Evolutionary conservation across 2,888 invertebrate genomes (phyloP), one percentile per base, ranked within the genome.

Genomic region (Mycalesis mineus): DNA sequence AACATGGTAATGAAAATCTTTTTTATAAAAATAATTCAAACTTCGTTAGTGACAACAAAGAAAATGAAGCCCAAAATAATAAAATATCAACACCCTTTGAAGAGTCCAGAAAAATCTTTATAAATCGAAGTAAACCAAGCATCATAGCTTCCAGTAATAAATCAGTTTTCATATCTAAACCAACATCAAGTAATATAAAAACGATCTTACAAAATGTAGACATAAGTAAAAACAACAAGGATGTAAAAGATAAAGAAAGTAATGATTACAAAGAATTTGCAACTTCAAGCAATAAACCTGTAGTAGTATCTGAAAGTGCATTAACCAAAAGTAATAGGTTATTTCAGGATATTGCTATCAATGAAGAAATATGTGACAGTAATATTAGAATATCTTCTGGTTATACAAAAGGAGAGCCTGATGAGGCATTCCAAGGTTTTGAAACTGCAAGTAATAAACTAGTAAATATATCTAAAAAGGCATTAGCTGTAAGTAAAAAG

Each of bases 401-500:
- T 15, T 14, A n/a, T 28, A n/a, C n/a, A n/a, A 11, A 5, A 22
- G 22, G 11, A 42, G 9, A 28, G n/a, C 9, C 22, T 22, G 22
- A 22, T 42, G 7, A 42, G 11, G n/a, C 42, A 28, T 14, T n/a
- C 14, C 17, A 59, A 11, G 83, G 80, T 7, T 87, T 87, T 63
- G 70, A 69, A 61, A 82, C 83, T 14, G 80, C 79, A 6, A 69
- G 68, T 55, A 70, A 71, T 44, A 71, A 69, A 66, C 14, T 57
- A 11, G 63, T 69, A 17, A 53, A 50, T 28, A 62, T 77, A 29
- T 73, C 74, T 15, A 66, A 77, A 63, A 67, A 71, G 49, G 65
- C 71, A 47, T 58, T 81, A n/a, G 60, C 71, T 49, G 74, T 71
- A 64, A 75, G 75, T 13, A 75, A 70, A 57, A 68, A 61, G 39